Base-by-base conservation (phyloP, 2,797 vertebrate species). In the Micromesistius poutassou region DNA sequence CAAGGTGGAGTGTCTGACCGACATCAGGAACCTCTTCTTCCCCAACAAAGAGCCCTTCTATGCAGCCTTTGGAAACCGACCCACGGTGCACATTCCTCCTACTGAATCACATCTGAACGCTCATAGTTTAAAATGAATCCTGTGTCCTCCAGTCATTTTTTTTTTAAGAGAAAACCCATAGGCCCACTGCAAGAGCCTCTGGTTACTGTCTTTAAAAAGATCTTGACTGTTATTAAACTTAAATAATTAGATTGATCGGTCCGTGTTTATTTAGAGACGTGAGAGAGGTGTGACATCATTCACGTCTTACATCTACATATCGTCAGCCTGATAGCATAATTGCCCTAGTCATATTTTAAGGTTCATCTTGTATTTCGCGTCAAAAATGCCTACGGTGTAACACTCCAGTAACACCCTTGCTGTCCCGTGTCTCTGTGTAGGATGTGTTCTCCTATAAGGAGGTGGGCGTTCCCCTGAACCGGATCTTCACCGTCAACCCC, bases 401-500 rank as follows among this genome's bases (percentile, higher is more conserved):
- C n/a, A n/a, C n/a, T 35, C 9, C 35, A 25, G 74, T 74, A 66
- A 5, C 33, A 22, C 33, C 8, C 3, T 6, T 62, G 7, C 55
- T 25, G 55, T 68, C 55, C 25, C 42, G 7, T 74, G 30, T 75
- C 42, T 74, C 2, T 87, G 75, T 86, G 30, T 16, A 99, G 97
- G 98, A 99, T 77, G 98, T 99, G 9, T 98, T 94, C 90, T 98
- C 98, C 0, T 99, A 99, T 87, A 99, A 99, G 86, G 95, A 99
- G 88, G 98, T 98, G 1, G 98, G 98, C 0, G 98, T 99, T 76
- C 95, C 95, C 36, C 86, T 98, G 82, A 99, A 98, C 84, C 93
- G 97, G 85, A 99, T 99, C 90, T 99, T 99, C 88, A 99, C 98
- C 0, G 97, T 99, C 35, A 99, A 99, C 77, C 98, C 98, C 50